Evolutionary conservation across 2,797 vertebrate genomes (phyloP).

Genomic region (Chrysocyon brachyurus): DNA sequence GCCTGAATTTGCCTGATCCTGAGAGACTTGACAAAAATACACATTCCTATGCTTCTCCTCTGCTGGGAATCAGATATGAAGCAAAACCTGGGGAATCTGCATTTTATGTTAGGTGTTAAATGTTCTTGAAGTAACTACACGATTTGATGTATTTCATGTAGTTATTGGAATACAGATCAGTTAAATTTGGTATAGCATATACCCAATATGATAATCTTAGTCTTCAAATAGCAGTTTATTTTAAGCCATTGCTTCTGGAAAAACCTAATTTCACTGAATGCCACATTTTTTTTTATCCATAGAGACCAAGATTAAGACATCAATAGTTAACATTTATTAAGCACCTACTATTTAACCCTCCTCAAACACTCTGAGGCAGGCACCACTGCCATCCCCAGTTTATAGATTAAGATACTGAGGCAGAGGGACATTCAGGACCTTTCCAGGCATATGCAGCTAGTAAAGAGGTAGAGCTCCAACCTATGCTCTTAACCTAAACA

Average conservation of each 20-base stretch:
- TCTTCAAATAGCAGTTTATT: conserved; percentile 64
- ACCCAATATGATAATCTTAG: conserved; percentile 14
- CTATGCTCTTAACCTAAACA: no score
- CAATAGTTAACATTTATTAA: background rate
- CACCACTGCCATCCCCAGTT: background rate
- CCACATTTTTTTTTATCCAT: conserved; percentile 23
- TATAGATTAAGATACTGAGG: background rate
- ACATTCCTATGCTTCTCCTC: background rate
- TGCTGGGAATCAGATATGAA: background rate
- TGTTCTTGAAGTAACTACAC: conserved; percentile 48
- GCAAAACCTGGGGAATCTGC: conserved; percentile 30
- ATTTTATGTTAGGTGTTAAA: conserved; percentile 44
- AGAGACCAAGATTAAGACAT: conserved; percentile 41
- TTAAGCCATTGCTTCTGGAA: conserved; percentile 59
- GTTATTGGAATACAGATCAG: conserved; percentile 43
- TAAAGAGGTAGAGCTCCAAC: background rate
- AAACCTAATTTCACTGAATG: background rate
- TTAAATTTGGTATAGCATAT: conserved; percentile 51
- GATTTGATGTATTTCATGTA: conserved; percentile 3
- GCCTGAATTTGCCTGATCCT: background rate
- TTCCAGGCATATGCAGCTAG: background rate
- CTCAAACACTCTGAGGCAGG: background rate
- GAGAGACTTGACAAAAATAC: conserved; percentile 8
- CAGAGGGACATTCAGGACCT: background rate
- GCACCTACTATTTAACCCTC: background rate